Conservation (phyloP, 1,140 invertebrate species). For the Drosophila rhopaloa region DNA sequence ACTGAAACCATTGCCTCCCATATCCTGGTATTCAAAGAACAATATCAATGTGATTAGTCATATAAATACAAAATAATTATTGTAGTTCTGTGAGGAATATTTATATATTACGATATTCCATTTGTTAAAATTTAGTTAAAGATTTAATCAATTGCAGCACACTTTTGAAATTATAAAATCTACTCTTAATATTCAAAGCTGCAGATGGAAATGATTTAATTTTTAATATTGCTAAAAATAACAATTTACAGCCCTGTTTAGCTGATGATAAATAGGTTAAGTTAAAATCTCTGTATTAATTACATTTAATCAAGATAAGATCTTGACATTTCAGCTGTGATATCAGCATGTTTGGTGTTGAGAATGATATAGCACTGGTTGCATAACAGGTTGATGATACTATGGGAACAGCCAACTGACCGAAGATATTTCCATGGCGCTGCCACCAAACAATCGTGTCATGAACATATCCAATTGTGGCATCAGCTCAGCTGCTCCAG, state of each 20-base stretch:
- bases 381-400: conserved; percentile 36
- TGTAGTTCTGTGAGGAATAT: too few species aligned
- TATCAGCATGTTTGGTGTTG: conserved; percentile 13
- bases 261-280: too few species aligned
- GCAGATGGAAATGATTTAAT: too few species aligned
- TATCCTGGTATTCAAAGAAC: background rate
- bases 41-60: conserved; percentile 7
- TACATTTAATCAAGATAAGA: conserved; percentile 2
- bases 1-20: background rate
- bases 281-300: background rate
- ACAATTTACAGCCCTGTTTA: too few species aligned
- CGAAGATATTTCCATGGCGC: conserved; percentile 42
- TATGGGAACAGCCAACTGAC: conserved; percentile 11
- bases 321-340: conserved; percentile 2
- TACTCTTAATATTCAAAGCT: too few species aligned
- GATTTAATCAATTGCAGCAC: too few species aligned
- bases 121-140: too few species aligned
- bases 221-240: too few species aligned
- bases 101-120: too few species aligned
- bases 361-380: conserved; percentile 13
- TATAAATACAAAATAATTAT: too few species aligned
- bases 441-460: conserved; percentile 50
- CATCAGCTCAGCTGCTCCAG: conserved; percentile 68
- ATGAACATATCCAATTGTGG: conserved; percentile 57
- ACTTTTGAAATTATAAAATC: too few species aligned